These are phyloP conservation scores for Falco concolor DNA, from an alignment of 2,797 vertebrate species.

Conservation along the genomic window DNA sequence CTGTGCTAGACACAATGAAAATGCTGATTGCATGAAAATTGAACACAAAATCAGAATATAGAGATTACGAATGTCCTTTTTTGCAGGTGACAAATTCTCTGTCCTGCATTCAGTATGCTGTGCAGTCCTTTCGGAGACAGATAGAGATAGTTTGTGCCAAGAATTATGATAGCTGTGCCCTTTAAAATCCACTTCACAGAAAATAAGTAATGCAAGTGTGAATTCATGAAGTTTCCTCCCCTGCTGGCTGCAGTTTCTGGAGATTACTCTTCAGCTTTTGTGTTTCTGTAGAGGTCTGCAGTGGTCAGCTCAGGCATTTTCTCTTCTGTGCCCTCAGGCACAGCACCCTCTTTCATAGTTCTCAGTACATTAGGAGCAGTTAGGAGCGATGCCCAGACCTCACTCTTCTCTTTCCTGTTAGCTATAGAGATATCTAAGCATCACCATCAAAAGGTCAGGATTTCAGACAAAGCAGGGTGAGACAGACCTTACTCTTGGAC, in stretches of 20 bases:
- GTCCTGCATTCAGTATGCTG: neutral
- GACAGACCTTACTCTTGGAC: neutral
- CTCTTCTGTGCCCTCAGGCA: neutral
- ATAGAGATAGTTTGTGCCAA: neutral
- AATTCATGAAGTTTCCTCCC: neutral
- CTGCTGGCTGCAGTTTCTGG: neutral
- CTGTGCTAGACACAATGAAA: neutral
- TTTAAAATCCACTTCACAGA: neutral
- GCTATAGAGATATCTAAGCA: neutral
- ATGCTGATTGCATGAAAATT: neutral
- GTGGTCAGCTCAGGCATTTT: neutral
- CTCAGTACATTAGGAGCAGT: neutral
- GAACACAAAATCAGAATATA: neutral
- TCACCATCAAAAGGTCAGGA: neutral
- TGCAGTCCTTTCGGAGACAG: neutral
- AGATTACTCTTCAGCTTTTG: neutral
- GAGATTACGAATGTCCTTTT: neutral
- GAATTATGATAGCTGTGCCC: neutral
- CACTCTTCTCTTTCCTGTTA: neutral
- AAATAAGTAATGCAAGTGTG: neutral
- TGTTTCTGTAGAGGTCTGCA: neutral
- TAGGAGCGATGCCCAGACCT: neutral
- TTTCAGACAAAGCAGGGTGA: neutral
- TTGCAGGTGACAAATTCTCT: neutral
- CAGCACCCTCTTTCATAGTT: too few relatives aligned